A percentile compares a stretch with the other conserved stretches of the same genome.
phyloP scores from a whole-genome alignment of 2,797 vertebrate genomes.

The Botia kubotai region DNA sequence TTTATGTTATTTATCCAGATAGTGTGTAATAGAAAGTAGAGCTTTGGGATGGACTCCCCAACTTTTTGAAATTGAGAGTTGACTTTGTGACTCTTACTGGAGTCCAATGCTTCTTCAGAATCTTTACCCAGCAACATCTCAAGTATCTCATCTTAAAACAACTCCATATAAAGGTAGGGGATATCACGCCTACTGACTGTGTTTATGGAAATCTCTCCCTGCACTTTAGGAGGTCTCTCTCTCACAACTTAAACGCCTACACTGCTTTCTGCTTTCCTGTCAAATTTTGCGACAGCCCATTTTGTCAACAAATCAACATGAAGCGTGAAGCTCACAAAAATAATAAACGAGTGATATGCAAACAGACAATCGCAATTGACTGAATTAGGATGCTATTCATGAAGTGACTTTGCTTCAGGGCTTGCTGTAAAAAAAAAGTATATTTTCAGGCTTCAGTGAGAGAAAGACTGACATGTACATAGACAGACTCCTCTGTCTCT shows the following conservation, averaged over 20 bases:
- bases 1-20: constrained; percentile 51
- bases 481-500: neutral
- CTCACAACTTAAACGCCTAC: neutral
- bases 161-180: neutral
- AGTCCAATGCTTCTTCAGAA: neutral
- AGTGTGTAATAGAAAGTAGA: constrained; percentile 31
- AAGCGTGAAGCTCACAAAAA: neutral
- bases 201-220: neutral
- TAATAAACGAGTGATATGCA: neutral
- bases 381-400: neutral
- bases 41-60: neutral
- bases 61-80: constrained; percentile 47
- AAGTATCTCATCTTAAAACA: neutral
- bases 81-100: constrained; percentile 14
- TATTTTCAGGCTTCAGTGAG: neutral
- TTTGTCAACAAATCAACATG: neutral
- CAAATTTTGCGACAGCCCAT: neutral
- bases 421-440: neutral
- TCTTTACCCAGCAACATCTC: neutral
- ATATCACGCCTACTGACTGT: neutral
- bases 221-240: neutral
- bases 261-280: neutral
- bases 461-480: neutral
- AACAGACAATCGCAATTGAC: neutral
- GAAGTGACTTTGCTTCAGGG: neutral